Evolutionary conservation across 2,113 vertebrate species (phyloP), one percentile per base, ranked within the genome.

Genomic region (Plecturocebus donacophilus): DNA sequence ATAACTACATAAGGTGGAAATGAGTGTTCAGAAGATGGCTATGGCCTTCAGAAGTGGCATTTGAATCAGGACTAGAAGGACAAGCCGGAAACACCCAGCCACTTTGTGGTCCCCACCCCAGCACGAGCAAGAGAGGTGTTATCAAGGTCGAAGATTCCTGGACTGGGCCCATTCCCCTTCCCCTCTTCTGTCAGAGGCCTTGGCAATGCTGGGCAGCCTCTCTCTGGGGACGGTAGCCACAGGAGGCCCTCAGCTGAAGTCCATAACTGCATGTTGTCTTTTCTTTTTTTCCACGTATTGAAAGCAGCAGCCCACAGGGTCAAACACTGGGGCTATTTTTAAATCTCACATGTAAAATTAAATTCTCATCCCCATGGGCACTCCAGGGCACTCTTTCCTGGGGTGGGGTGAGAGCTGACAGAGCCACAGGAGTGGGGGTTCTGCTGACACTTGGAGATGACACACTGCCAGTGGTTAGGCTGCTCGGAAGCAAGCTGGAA

Each of bases 271-370:
- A 40, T 47, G 47, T 11, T 81, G 38, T 42, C 64, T 77, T 93
- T 90, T 45, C 23, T n/a, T 19, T 0, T 3, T 35, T 71, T 49
- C 84, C 70, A 82, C 47, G 87, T 97, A 93, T 85, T 95, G 97
- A 92, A 96, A 97, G 70, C 64, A 95, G 96, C 89, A 97, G 79
- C 83, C 82, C 87, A 89, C 30, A 79, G 66, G n/a, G 42, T 86
- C 85, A 96, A 96, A 97, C 32, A 85, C 76, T 20, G 12, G 8
- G 14, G 77, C 79, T 96, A 95, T 92, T 97, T 98, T 97, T 96
- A 97, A 95, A 84, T 87, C 19, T 71, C 35, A 58, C 14, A 61
- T 82, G 95, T 96, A 96, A 94, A 93, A 89, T 68, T 96, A 93
- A 96, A 97, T 52, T 93, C 83, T 71, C 68, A 83, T 71, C 66